Conservation (phyloP, 2,888 invertebrate genomes). For the Unio pictorum region DNA sequence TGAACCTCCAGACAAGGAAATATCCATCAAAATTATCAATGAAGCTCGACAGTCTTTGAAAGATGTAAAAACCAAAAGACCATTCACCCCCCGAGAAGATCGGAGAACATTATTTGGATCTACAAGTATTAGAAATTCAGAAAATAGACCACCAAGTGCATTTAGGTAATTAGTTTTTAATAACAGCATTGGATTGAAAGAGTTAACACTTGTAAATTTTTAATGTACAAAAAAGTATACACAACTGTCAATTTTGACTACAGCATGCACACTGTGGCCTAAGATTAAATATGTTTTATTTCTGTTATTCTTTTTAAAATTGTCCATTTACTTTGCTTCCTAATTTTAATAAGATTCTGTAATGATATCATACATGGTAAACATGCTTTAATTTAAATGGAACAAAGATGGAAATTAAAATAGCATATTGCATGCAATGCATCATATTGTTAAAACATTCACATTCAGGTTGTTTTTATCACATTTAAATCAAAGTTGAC, state of each 20-base stretch:
- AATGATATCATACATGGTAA: no score
- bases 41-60: slow-evolving; percentile 72
- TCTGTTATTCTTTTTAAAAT: not conserved
- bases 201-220: not conserved
- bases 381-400: no score
- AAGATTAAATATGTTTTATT: slow-evolving; percentile 1
- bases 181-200: not conserved
- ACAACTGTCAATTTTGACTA: not conserved
- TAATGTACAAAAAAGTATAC: no score
- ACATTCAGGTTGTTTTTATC: no score
- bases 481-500: no score
- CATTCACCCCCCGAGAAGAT: slow-evolving; percentile 87
- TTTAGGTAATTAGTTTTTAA: slow-evolving; percentile 59
- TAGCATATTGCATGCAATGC: no score
- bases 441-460: no score
- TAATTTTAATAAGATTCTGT: no score
- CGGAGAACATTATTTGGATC: slow-evolving; percentile 83
- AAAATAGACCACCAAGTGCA: slow-evolving; percentile 69
- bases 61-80: slow-evolving; percentile 85
- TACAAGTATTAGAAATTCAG: slow-evolving; percentile 58
- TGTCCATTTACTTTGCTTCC: no score
- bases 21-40: slow-evolving; percentile 66
- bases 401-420: no score
- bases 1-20: slow-evolving; percentile 61
- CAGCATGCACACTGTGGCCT: not conserved